Evolutionary conservation across 2,888 invertebrate species (phyloP).

Genomic region (Falcaria lacertinaria): DNA sequence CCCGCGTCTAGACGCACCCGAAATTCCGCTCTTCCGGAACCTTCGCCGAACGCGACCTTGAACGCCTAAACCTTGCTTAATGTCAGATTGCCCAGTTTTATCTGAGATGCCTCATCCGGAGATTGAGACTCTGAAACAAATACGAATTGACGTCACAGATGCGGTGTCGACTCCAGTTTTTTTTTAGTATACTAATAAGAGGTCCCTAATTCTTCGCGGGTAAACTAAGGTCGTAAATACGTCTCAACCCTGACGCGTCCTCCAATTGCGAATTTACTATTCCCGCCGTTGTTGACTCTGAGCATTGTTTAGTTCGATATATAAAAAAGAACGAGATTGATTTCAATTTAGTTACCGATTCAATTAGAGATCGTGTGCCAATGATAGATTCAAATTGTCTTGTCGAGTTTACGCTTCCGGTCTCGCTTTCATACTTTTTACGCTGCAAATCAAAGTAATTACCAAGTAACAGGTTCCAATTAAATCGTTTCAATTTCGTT

Average conservation of each 20-base stretch:
- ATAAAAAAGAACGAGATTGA: constrained; percentile 7
- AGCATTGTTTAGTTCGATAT: constrained; percentile 14
- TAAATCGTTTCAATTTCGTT: neutral
- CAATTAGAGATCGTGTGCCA: constrained; percentile 20
- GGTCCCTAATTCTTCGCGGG: constrained; percentile 22
- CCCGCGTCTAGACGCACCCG: constrained; percentile 76
- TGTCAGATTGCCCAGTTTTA: constrained; percentile 62
- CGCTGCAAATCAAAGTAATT: neutral
- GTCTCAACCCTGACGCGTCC: constrained; percentile 66
- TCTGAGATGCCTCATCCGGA: constrained; percentile 34
- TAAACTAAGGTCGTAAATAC: constrained; percentile 52
- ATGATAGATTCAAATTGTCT: neutral
- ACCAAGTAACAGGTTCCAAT: neutral
- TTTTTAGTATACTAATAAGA: constrained; percentile 18
- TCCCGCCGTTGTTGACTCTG: constrained; percentile 36
- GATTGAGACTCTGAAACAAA: constrained; percentile 47
- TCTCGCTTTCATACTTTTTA: neutral
- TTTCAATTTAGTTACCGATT: constrained; percentile 15
- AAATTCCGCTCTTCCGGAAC: constrained; percentile 73
- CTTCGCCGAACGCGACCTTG: constrained; percentile 74
- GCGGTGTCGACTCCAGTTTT: constrained; percentile 4
- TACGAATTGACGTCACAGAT: constrained; percentile 23
- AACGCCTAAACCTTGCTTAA: constrained; percentile 76
- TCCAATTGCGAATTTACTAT: constrained; percentile 44
- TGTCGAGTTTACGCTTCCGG: neutral